Evolutionary conservation across 2,888 invertebrate genomes (phyloP), one percentile per base, ranked within the genome.

Genomic region (Pharmacophagus antenor): DNA sequence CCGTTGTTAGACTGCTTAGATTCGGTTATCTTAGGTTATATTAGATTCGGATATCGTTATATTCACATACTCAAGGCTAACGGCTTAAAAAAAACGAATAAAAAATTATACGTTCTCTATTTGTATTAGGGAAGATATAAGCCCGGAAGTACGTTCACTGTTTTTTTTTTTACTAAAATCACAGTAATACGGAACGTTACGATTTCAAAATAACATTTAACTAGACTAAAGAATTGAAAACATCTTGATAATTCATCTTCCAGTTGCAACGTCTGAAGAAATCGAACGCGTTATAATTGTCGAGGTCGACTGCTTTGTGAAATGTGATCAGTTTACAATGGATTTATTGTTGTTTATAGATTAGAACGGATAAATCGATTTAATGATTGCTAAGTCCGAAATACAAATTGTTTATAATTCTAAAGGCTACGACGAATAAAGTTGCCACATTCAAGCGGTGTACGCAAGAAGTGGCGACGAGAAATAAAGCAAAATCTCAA

Each of bases 261-360:
- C 37, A 37, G 15, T 37, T 37, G 37, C n/a, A 37, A 37, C 5
- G 4, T 37, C 37, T 37, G n/a, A 37, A 37, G 37, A 37, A 37
- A 37, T n/a, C n/a, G 1, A 37, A 37, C 15, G 37, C n/a, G n/a
- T 15, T n/a, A n/a, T n/a, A n/a, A 6, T 37, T 37, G 37, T n/a
- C 37, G n/a, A 5, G 15, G n/a, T n/a, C 10, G n/a, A n/a, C n/a
- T n/a, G 37, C n/a, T n/a, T 37, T 37, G 37, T n/a, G 1, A n/a
- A 37, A 37, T 37, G n/a, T n/a, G n/a, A 37, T 37, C n/a, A n/a
- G n/a, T n/a, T 37, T 37, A 37, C 37, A 37, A 37, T 37, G 15
- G 37, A 37, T 37, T 37, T 37, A 37, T 3, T 37, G 37, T n/a
- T 37, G 1, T n/a, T 2, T 15, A 5, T n/a, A 37, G 37, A 37